Evolutionary conservation across 2,797 vertebrate genomes (phyloP), one percentile per base, ranked within the genome.

Genomic region (Aulostomus chinensis): DNA sequence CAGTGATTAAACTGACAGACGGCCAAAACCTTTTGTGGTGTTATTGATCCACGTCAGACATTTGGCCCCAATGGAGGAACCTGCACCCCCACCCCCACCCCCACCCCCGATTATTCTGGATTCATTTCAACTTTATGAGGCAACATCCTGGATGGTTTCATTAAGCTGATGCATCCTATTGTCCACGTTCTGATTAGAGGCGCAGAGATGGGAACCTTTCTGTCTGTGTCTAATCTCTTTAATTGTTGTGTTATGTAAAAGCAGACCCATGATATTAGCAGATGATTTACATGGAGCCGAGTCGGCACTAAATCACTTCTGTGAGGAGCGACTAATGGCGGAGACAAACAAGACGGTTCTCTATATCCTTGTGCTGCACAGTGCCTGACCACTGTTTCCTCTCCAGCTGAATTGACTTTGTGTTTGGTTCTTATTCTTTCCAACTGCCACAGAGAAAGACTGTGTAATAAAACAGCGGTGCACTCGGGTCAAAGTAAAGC

Each of bases 401-500:
- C 37, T 63, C 25, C 30, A 24, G 40, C 37, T 35, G 29, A 56
- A 69, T 36, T 49, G 73, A 73, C 70, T 80, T 68, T 68, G 41
- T 17, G 42, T 57, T 74, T 58, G 59, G 62, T 63, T 76, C 47
- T 65, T 62, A 57, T 76, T 76, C 53, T 51, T 48, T 56, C 45
- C 55, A 37, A 33, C 36, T 71, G 73, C 54, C 73, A 41, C 58
- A 0, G 40, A 70, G 61, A 65, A 62, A 40, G 47, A 18, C n/a
- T 53, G 40, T 29, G 58, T 59, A 69, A 80, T 80, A 63, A 81
- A 78, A 63, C 52, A 35, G 51, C 14, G 58, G 53, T 14, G 30
- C 9, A 8, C 38, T 58, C 43, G 4, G 76, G 76, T 82, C 79
- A 75, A 82, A 68, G 72, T 75, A 75, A 75, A 74, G 31, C 47